Evolutionary conservation across 23 tunicate genomes (phyloP), one percentile per base, ranked within the genome.

Genomic region (Oikopleura dioica): DNA sequence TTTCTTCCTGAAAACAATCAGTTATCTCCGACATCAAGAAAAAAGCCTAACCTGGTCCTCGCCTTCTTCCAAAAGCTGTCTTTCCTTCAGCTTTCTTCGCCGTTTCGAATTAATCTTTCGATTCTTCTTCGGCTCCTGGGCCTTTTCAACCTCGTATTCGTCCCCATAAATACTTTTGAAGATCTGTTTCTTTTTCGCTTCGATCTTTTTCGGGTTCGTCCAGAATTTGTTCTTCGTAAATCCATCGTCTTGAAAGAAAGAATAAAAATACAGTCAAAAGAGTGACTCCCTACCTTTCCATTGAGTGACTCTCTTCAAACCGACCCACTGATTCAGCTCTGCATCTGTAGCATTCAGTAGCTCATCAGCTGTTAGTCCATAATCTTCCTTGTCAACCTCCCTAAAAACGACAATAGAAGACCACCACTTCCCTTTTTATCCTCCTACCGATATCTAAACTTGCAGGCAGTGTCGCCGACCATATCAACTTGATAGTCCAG

Each of bases 401-500:
- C 72, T 23, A 44, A 44, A 44, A 44, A 44, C 16, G 16, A 44
- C 9, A 9, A 44, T 44, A 44, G 55, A 9, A 44, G 16, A 44
- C 9, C 55, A 44, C 55, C 16, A 9, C n/a, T n/a, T n/a, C n/a
- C n/a, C n/a, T n/a, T n/a, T n/a, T n/a, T n/a, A n/a, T n/a, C n/a
- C n/a, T n/a, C n/a, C n/a, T n/a, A n/a, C 16, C 16, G 16, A 44
- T 44, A 44, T 16, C 55, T 63, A 31, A 63, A 63, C 26, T 63
- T 63, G 26, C 72, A 63, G 2, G 72, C 72, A 28, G 33, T 28
- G 26, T 63, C 72, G 29, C 72, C 72, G 72, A 63, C 72, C 29
- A 63, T 21, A 63, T 63, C 72, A 12, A 28, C 72, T 63, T 63
- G 72, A 63, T 63, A 63, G 26, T 63, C 72, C 5, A 63, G 33